These are phyloP conservation scores for Neuroterus valhalla DNA, from an alignment of 1,140 invertebrate species.

Conservation along the genomic window DNA sequence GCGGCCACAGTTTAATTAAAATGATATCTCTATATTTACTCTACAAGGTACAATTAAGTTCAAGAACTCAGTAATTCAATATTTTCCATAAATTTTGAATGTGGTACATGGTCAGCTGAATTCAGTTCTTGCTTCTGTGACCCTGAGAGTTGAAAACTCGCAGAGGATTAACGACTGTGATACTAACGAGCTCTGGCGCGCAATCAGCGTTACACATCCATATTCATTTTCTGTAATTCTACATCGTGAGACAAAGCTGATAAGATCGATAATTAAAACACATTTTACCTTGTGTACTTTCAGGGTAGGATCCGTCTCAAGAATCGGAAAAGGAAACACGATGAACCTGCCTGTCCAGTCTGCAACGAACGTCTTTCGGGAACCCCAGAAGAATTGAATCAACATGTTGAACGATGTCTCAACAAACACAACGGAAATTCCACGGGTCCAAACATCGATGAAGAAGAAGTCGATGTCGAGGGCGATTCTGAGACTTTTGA, in stretches of 20 bases:
- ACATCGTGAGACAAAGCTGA: slow-evolving; percentile 6
- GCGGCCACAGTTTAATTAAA: too few relatives aligned
- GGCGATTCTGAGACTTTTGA: slow-evolving; percentile 82
- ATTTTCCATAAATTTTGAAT: neutral
- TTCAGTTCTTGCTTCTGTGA: neutral
- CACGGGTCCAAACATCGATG: slow-evolving; percentile 72
- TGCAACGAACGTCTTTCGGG: slow-evolving; percentile 81
- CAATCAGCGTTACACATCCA: slow-evolving; percentile 22
- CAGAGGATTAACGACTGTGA: neutral
- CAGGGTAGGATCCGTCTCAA: slow-evolving; percentile 79
- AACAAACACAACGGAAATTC: slow-evolving; percentile 77
- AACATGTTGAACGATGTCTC: slow-evolving; percentile 86
- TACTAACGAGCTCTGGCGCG: slow-evolving; percentile 19
- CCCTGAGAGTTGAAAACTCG: neutral
- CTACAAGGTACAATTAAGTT: too few relatives aligned
- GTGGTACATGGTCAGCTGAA: neutral
- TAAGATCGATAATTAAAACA: slow-evolving; percentile 28
- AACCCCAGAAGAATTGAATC: slow-evolving; percentile 82
- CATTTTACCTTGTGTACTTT: slow-evolving; percentile 31
- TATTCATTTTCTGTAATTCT: slow-evolving; percentile 21
- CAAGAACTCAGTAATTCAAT: neutral
- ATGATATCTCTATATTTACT: too few relatives aligned
- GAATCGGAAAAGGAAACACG: slow-evolving; percentile 82
- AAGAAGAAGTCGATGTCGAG: slow-evolving; percentile 83
- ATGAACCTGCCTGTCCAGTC: slow-evolving; percentile 84